Percentiles rank a stretch among this genome's conserved stretches.
These are phyloP conservation scores for Bombyx mandarina DNA, from an alignment of 1,140 invertebrate species.

Conservation along the genomic window DNA sequence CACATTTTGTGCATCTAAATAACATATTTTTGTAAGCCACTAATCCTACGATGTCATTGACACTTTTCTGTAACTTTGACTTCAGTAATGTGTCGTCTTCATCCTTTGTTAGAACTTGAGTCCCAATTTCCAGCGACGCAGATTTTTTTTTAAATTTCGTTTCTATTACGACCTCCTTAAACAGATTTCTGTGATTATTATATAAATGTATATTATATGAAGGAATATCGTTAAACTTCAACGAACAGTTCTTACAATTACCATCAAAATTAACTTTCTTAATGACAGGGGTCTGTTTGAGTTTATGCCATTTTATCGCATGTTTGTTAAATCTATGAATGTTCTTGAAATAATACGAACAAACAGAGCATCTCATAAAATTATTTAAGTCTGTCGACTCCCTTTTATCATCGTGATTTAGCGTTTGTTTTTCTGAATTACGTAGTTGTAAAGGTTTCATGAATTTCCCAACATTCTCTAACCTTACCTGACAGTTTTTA, in stretches of 20 bases:
- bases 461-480: too few relatives aligned
- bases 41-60: background rate
- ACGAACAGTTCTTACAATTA: background rate
- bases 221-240: background rate
- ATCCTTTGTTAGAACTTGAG: background rate
- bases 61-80: background rate
- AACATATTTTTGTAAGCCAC: background rate
- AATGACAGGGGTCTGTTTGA: background rate
- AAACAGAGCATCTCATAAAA: background rate
- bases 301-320: background rate
- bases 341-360: background rate
- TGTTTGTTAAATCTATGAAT: background rate
- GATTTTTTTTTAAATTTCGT: background rate
- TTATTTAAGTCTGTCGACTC: too few relatives aligned
- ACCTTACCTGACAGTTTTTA: too few relatives aligned
- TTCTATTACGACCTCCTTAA: background rate
- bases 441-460: too few relatives aligned
- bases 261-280: background rate
- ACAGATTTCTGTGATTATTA: background rate
- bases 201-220: background rate
- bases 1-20: slow-evolving; percentile 16
- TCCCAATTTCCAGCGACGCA: too few relatives aligned
- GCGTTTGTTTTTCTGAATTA: too few relatives aligned
- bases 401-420: too few relatives aligned
- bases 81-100: background rate